phyloP scores from a whole-genome alignment of 2,888 invertebrate species.

The Melipona beecheii region DNA sequence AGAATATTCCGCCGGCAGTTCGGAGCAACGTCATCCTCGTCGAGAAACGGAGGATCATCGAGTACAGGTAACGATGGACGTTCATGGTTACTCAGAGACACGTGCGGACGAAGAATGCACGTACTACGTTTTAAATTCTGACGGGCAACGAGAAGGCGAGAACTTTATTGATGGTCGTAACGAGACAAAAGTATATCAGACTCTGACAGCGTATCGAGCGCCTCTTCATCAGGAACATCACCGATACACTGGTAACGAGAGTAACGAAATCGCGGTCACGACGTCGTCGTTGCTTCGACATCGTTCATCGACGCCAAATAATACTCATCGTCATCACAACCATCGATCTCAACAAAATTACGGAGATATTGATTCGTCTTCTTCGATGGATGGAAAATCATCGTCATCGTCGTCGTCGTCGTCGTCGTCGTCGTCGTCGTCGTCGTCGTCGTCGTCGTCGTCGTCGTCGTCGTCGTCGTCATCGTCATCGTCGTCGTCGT shows the following conservation, averaged over 20 bases:
- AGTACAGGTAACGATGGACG: conserved; percentile 49
- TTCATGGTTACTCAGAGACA: conserved; percentile 49
- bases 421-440: not conserved
- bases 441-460: not conserved
- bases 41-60: conserved; percentile 58
- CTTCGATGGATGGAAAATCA: conserved; percentile 65
- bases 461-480: not conserved
- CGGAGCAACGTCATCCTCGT: conserved; percentile 57
- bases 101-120: conserved; percentile 49
- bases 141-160: conserved; percentile 54
- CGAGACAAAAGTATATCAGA: conserved; percentile 69
- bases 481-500: not conserved
- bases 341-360: conserved; percentile 52
- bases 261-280: conserved; percentile 3
- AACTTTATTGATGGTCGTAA: conserved; percentile 26
- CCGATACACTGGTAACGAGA: conserved; percentile 37
- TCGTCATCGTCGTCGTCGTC: not conserved
- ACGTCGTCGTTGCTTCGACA: conserved; percentile 34
- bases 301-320: conserved; percentile 37
- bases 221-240: conserved; percentile 44
- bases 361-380: conserved; percentile 64
- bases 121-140: conserved; percentile 58
- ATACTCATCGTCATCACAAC: conserved; percentile 33
- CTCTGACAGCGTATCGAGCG: conserved; percentile 56
- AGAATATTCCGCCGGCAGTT: conserved; percentile 57